A percentile compares a stretch with the other conserved stretches of the same genome.
phyloP scores from a whole-genome alignment of 2,888 invertebrate species.

The Parnassius glacialis region DNA sequence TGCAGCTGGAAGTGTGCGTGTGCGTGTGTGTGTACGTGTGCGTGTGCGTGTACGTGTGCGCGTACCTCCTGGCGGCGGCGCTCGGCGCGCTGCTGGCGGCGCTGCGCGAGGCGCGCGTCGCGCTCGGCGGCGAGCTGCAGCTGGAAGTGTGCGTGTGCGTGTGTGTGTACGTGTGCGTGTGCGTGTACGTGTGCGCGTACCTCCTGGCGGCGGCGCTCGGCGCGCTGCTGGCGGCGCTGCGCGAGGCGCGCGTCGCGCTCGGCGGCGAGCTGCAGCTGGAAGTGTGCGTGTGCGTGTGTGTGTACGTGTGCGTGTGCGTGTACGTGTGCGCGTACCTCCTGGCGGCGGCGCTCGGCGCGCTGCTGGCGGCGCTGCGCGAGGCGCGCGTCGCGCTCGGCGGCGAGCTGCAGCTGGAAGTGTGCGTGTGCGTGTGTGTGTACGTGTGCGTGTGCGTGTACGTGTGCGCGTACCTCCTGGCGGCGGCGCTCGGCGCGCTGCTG shows the following conservation, averaged over 20 bases:
- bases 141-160: conserved; percentile 86
- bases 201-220: conserved; percentile 76
- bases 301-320: too few relatives aligned
- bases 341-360: conserved; percentile 74
- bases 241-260: conserved; percentile 57
- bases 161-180: too few relatives aligned
- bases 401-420: conserved; percentile 84
- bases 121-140: conserved; percentile 67
- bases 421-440: too few relatives aligned
- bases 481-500: conserved; percentile 73
- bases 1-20: conserved; percentile 87
- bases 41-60: background rate
- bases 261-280: conserved; percentile 79
- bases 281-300: conserved; percentile 72
- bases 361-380: conserved; percentile 59
- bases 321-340: conserved; percentile 47
- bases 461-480: conserved; percentile 58
- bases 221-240: conserved; percentile 59
- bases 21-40: too few relatives aligned
- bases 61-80: conserved; percentile 76
- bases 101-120: conserved; percentile 51
- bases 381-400: conserved; percentile 53
- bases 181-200: conserved; percentile 34
- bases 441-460: too few relatives aligned
- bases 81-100: conserved; percentile 60